Percentiles rank a stretch among this genome's conserved stretches.
Evolutionary conservation across 2,888 invertebrate species (phyloP).

Genomic region (Eupithecia vulgata): DNA sequence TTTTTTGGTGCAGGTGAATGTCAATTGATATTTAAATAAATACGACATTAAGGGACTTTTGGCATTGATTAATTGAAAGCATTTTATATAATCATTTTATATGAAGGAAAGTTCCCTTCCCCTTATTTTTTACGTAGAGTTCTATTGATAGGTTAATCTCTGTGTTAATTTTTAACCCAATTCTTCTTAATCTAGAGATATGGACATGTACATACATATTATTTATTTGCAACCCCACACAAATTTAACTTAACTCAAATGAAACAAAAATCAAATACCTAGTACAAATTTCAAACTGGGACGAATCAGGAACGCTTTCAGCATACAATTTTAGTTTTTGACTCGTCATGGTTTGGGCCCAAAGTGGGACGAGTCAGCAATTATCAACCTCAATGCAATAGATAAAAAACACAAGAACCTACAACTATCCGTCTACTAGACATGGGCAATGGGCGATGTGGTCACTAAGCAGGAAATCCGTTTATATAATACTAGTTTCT

Average conservation of each 20-base stretch:
- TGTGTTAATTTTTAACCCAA: not conserved
- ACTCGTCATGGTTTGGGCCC: no score
- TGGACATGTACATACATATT: not conserved
- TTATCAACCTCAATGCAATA: no score
- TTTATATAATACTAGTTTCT: no score
- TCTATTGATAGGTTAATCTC: not conserved
- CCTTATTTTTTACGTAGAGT: not conserved
- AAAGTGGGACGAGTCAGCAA: no score
- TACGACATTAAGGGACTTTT: not conserved
- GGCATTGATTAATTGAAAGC: not conserved
- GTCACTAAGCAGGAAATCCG: no score
- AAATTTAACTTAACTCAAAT: not conserved
- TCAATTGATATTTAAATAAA: slow-evolving; percentile 10
- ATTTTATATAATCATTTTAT: not conserved
- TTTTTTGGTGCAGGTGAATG: slow-evolving; percentile 7
- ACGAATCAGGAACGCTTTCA: no score
- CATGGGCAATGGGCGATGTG: no score
- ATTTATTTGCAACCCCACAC: not conserved
- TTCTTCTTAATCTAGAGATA: not conserved
- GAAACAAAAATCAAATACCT: no score
- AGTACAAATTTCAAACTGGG: no score
- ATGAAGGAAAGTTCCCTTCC: not conserved
- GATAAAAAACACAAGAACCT: no score
- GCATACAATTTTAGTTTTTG: no score
- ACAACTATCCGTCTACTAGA: no score